These are phyloP conservation scores for Siphlonurus alternatus DNA, from an alignment of 2,888 invertebrate species.

Conservation along the genomic window DNA sequence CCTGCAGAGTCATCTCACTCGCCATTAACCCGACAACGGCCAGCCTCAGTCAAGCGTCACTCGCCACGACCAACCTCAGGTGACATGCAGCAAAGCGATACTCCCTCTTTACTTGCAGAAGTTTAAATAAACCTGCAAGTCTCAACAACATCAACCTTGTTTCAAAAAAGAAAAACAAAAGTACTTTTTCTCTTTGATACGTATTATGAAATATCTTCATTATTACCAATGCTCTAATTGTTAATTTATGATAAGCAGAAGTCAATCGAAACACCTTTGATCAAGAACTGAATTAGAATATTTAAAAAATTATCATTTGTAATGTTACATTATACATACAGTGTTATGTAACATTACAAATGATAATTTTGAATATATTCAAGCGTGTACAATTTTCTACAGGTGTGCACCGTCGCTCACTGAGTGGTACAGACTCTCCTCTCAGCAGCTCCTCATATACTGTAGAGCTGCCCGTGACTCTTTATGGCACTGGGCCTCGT, in stretches of 20 bases:
- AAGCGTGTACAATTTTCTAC: not conserved
- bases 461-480: constrained; percentile 9
- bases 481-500: constrained; percentile 8
- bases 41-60: not conserved
- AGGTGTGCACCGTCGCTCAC: not conserved
- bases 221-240: too few species aligned
- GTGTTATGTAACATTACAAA: too few species aligned
- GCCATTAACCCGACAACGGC: not conserved
- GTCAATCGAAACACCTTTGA: too few species aligned
- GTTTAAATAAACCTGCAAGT: not conserved
- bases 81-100: too few species aligned
- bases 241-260: too few species aligned
- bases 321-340: too few species aligned
- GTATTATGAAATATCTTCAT: too few species aligned
- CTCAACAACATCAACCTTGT: not conserved
- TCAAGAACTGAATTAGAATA: too few species aligned
- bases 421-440: not conserved
- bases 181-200: too few species aligned
- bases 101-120: too few species aligned
- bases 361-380: too few species aligned
- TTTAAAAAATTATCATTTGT: too few species aligned
- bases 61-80: not conserved
- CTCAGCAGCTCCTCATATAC: constrained; percentile 9
- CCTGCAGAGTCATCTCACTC: not conserved
- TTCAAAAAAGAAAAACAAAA: not conserved